Conservation (phyloP, 2,797 vertebrate species). For the Spizella passerina region DNA sequence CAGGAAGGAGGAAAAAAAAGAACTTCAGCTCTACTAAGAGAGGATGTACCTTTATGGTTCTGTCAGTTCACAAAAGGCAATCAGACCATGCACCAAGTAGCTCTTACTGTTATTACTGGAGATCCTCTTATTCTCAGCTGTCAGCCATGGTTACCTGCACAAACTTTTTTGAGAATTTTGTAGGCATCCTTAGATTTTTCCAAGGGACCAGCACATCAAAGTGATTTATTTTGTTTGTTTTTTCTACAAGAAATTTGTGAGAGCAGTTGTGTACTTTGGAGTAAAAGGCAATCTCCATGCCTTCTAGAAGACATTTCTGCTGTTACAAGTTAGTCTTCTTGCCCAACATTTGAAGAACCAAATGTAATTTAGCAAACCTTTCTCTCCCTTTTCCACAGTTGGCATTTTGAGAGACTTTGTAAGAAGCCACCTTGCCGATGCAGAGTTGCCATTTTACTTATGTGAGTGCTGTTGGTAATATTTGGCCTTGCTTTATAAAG, state of each 20-base stretch:
- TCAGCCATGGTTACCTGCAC: background rate
- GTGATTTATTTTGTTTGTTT: background rate
- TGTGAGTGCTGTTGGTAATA: constrained; percentile 82
- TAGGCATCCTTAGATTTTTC: background rate
- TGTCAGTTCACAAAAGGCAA: background rate
- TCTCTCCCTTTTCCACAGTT: constrained; percentile 77
- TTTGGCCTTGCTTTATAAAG: background rate
- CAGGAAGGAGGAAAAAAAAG: background rate
- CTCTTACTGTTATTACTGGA: background rate
- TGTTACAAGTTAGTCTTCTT: background rate
- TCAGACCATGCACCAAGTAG: background rate
- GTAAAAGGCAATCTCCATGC: background rate
- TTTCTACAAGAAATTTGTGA: background rate
- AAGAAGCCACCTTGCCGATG: constrained; percentile 85
- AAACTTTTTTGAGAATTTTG: background rate
- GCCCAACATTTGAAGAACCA: background rate
- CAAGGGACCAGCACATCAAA: background rate
- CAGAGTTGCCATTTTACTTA: constrained; percentile 86
- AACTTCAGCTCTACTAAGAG: background rate
- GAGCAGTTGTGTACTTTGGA: background rate
- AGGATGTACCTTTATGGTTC: background rate
- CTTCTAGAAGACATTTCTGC: background rate
- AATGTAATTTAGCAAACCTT: background rate
- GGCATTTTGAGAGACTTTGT: constrained; percentile 86
- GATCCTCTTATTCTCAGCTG: background rate